Evolutionary conservation across 2,888 invertebrate genomes (phyloP), one percentile per base, ranked within the genome.

Genomic region (Cephus spinipes): DNA sequence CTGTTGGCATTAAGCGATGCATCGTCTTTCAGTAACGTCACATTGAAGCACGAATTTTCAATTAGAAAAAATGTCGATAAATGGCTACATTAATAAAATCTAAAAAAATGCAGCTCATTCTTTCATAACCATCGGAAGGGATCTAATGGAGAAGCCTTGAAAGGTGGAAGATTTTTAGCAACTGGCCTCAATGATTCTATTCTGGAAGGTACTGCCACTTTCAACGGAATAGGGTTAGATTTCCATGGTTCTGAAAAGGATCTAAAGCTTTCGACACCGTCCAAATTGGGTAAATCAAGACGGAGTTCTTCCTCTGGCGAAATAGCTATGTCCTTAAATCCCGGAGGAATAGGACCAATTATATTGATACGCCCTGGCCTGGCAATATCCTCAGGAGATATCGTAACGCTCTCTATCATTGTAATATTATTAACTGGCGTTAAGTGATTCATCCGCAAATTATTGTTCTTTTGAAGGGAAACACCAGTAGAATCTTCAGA

Each of bases 311-410:
- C 73, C 11, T 73, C 68, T n/a, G 15, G 31, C 6, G n/a, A 9
- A 4, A 78, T 23, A 1, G 76, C 78, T 23, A 75, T 74, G 35
- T 78, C 78, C 31, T 55, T 75, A 31, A 36, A 78, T 36, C 78
- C 78, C 12, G 32, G 12, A 34, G 78, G 78, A 30, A 78, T 15
- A 11, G 76, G 73, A 40, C 78, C 78, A 9, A 78, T 36, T 3
- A 78, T 31, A 35, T 15, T 75, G 31, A 76, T 55, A 55, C 78
- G 74, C 2, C 78, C 78, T 11, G 76, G 34, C 78, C 68, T 40
- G 6, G 78, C 33, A 12, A 78, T 30, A 6, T 73, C 55, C 6
- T 78, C 78, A 11, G 78, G 76, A 23, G 75, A 73, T 34, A 78
- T 75, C 3, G 73, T 71, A 12, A 12, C 77, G 68, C 40, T 35